Conservation (phyloP, 2,888 invertebrate genomes). For the Drosophila yooni region DNA sequence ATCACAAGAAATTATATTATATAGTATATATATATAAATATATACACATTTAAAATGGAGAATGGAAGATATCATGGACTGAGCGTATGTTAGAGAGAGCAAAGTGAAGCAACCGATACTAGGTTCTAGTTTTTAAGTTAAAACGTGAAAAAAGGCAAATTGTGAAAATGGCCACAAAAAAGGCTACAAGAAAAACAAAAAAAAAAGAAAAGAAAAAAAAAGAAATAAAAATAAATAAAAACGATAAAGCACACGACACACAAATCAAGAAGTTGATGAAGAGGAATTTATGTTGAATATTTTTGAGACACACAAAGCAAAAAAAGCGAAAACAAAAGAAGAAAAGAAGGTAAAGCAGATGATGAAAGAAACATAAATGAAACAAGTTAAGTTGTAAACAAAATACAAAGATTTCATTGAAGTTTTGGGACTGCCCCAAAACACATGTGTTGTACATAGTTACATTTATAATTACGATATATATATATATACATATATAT, state of each 20-base stretch:
- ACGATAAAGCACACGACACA: conserved; percentile 59
- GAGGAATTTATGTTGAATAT: conserved; percentile 64
- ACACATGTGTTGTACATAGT: conserved; percentile 74
- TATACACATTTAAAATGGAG: conserved; percentile 34
- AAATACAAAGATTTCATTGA: conserved; percentile 74
- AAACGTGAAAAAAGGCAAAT: conserved; percentile 47
- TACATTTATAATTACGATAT: conserved; percentile 70
- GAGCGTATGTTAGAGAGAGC: conserved; percentile 73
- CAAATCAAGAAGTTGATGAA: conserved; percentile 21
- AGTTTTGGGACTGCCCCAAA: conserved; percentile 43
- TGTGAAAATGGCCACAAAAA: conserved; percentile 62
- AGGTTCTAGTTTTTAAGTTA: conserved; percentile 72
- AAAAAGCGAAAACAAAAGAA: conserved; percentile 10
- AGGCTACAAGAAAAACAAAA: conserved; percentile 39
- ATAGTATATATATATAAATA: conserved; percentile 34
- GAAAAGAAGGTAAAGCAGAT: conserved; percentile 4
- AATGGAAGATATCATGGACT: conserved; percentile 82
- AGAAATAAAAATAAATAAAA: background rate
- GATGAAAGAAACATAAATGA: conserved; percentile 40
- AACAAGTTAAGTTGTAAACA: conserved; percentile 68
- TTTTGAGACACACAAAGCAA: conserved; percentile 53
- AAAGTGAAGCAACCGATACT: conserved; percentile 67
- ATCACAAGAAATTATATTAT: conserved; percentile 48
- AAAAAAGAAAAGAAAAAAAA: background rate
- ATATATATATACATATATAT: conserved; percentile 58